Evolutionary conservation across 2,888 invertebrate genomes (phyloP).

Genomic region (Euphydryas editha): DNA sequence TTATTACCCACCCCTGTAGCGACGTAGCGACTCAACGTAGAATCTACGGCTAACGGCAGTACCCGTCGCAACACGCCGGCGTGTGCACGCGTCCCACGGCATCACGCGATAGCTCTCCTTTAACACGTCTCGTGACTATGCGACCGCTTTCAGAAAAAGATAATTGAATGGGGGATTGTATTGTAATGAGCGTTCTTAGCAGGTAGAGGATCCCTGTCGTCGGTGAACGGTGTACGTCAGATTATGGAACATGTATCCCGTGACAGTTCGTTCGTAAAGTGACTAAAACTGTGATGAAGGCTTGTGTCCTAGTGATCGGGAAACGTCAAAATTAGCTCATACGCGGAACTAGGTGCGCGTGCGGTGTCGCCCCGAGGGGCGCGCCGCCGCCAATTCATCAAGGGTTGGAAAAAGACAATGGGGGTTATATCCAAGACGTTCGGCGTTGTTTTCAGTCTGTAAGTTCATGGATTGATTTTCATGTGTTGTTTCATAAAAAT

Average conservation of each 20-base stretch:
- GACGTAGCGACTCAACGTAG: slow-evolving; percentile 58
- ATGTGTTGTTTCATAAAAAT: not conserved
- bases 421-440: slow-evolving; percentile 91
- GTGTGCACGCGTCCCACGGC: slow-evolving; percentile 55
- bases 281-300: slow-evolving; percentile 63
- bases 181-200: slow-evolving; percentile 30
- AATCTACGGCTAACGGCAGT: slow-evolving; percentile 62
- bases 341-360: slow-evolving; percentile 70
- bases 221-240: slow-evolving; percentile 15
- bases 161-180: slow-evolving; percentile 30
- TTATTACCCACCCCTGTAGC: slow-evolving; percentile 75
- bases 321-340: slow-evolving; percentile 77
- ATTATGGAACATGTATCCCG: slow-evolving; percentile 32
- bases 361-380: slow-evolving; percentile 76
- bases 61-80: slow-evolving; percentile 56
- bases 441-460: slow-evolving; percentile 92
- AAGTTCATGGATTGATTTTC: slow-evolving; percentile 68
- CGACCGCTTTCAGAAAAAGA: slow-evolving; percentile 63
- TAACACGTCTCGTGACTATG: slow-evolving; percentile 52
- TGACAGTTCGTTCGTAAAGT: slow-evolving; percentile 57
- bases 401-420: slow-evolving; percentile 85
- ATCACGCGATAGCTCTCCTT: not conserved
- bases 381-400: slow-evolving; percentile 80
- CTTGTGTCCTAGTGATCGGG: slow-evolving; percentile 50
- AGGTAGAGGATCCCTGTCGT: slow-evolving; percentile 23